These are phyloP conservation scores for Peromyscus nudipes DNA, from an alignment of 2,797 vertebrate genomes.

Conservation along the genomic window DNA sequence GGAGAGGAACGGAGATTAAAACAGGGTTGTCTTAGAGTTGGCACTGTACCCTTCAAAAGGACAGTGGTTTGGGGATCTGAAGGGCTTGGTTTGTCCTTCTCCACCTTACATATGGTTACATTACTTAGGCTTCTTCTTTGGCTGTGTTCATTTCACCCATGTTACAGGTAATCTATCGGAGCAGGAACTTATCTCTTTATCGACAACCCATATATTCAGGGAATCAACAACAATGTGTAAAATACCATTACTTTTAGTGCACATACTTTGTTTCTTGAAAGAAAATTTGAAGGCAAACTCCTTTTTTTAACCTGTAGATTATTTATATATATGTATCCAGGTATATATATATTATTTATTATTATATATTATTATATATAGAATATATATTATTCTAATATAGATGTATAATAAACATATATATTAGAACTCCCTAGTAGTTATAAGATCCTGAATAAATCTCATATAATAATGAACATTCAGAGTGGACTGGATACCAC, in stretches of 20 bases:
- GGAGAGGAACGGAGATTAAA: not conserved
- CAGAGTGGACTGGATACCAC: not conserved
- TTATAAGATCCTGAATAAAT: constrained; percentile 8
- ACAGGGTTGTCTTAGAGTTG: not conserved
- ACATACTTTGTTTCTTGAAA: not conserved
- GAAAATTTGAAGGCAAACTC: not conserved
- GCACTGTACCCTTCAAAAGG: not conserved
- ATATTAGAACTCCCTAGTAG: not conserved
- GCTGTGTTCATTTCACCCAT: not conserved
- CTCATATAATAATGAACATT: constrained; percentile 57
- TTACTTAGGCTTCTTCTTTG: not conserved
- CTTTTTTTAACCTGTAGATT: not conserved
- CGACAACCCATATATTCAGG: not conserved
- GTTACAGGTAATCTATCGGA: not conserved
- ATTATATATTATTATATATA: too few relatives aligned
- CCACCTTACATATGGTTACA: not conserved
- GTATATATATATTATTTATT: too few relatives aligned
- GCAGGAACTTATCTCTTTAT: not conserved
- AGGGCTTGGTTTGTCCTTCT: not conserved
- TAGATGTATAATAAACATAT: too few relatives aligned
- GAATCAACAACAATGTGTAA: not conserved
- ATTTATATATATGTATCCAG: too few relatives aligned
- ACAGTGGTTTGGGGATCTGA: not conserved
- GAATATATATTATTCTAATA: too few relatives aligned
- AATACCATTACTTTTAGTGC: not conserved